Conservation (phyloP, 2,888 invertebrate genomes). For the Dicyrtoma fusca region DNA sequence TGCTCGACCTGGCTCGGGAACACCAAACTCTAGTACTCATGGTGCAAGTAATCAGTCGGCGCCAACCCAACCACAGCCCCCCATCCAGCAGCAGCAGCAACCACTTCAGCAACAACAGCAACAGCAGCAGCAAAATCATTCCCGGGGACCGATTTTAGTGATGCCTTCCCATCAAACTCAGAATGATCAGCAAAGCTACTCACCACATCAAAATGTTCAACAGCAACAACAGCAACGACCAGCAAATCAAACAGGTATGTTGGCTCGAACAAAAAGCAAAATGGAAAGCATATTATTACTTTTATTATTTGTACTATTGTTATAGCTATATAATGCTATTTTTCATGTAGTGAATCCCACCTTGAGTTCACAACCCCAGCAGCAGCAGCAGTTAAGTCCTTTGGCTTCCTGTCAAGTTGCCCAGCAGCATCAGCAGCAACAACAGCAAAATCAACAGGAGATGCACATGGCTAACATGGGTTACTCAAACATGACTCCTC, state of each 20-base stretch:
- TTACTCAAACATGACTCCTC: slow-evolving; percentile 50
- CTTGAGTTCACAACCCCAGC: not conserved
- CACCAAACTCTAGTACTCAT: slow-evolving; percentile 6
- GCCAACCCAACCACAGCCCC: not conserved
- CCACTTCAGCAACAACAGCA: slow-evolving; percentile 28
- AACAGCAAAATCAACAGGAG: slow-evolving; percentile 41
- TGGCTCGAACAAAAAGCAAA: not conserved
- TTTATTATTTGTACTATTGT: not conserved
- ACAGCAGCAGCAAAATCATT: slow-evolving; percentile 32
- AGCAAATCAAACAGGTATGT: too few species aligned
- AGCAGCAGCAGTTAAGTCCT: slow-evolving; percentile 26
- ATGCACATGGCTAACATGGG: slow-evolving; percentile 55
- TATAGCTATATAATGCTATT: too few species aligned
- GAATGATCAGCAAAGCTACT: slow-evolving; percentile 25
- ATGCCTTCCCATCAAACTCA: slow-evolving; percentile 27
- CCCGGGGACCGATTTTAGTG: slow-evolving; percentile 16
- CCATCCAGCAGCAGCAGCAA: slow-evolving; percentile 40
- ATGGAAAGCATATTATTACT: not conserved
- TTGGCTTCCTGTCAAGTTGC: slow-evolving; percentile 31
- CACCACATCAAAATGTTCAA: slow-evolving; percentile 22
- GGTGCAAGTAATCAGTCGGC: not conserved
- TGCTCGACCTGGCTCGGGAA: slow-evolving; percentile 16
- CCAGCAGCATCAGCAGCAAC: slow-evolving; percentile 34
- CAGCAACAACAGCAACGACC: slow-evolving; percentile 24
- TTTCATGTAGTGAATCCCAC: slow-evolving; percentile 14